Percentiles rank a stretch among this genome's conserved stretches.
phyloP scores from a whole-genome alignment of 1,140 invertebrate species.

The Bombus superbus region DNA sequence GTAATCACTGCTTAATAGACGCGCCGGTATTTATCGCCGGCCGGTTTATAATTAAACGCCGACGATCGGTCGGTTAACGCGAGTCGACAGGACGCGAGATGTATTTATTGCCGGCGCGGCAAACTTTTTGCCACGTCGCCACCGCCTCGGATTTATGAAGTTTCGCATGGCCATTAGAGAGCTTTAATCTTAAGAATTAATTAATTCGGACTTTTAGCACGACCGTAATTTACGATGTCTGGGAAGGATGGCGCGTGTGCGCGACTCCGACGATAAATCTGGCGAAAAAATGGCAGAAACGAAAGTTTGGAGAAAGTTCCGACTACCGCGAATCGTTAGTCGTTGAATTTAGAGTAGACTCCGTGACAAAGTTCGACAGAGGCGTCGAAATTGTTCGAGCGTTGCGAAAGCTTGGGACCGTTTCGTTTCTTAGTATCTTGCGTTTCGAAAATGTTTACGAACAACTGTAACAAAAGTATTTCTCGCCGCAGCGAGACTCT shows the following conservation, averaged over 20 bases:
- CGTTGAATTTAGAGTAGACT: not conserved
- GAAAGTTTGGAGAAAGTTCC: not conserved
- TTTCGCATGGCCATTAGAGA: too few relatives aligned
- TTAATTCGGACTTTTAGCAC: not conserved
- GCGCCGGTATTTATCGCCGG: constrained; percentile 45
- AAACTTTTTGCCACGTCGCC: not conserved
- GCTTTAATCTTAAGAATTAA: not conserved
- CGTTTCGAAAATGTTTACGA: not conserved
- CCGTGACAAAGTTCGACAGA: not conserved
- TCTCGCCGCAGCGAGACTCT: not conserved
- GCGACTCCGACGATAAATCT: not conserved
- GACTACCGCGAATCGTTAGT: not conserved
- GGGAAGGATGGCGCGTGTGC: not conserved
- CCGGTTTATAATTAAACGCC: constrained; percentile 51
- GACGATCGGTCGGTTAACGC: constrained; percentile 33
- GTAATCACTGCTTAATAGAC: constrained; percentile 42
- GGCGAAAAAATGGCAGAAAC: too few relatives aligned
- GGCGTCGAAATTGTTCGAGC: not conserved
- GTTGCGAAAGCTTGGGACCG: not conserved
- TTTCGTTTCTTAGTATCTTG: not conserved
- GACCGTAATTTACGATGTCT: not conserved
- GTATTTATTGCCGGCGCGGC: constrained; percentile 3
- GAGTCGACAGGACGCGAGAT: constrained; percentile 16
- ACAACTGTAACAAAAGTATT: not conserved
- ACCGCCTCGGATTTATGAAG: not conserved